phyloP scores from a whole-genome alignment of 1,140 invertebrate genomes.

The Scylla paramamosain region DNA sequence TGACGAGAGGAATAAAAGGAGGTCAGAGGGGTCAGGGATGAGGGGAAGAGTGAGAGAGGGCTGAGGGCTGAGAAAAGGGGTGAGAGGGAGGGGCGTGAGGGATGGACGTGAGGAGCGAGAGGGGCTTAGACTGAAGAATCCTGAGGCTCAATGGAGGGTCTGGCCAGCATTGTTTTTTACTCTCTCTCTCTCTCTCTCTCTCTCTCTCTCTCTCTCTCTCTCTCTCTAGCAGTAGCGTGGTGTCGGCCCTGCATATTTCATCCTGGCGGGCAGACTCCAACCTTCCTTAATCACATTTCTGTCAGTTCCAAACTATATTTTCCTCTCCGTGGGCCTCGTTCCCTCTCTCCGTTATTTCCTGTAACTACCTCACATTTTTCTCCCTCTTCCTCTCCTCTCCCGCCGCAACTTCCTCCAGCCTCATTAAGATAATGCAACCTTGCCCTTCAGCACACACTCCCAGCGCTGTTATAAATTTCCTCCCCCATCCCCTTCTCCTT shows the following conservation, averaged over 20 bases:
- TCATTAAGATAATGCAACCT: conserved; percentile 10
- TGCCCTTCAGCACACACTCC: neutral
- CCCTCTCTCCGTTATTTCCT: conserved; percentile 13
- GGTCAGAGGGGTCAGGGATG: neutral
- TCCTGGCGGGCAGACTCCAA: neutral
- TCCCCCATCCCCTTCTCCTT: neutral
- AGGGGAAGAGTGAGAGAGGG: neutral
- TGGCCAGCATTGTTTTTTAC: no score
- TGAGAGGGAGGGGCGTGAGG: no score
- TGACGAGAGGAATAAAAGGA: neutral
- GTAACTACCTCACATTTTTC: neutral
- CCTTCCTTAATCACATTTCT: neutral
- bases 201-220: no score
- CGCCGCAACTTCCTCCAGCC: neutral
- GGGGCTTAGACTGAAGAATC: neutral
- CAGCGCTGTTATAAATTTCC: neutral
- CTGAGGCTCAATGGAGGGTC: neutral
- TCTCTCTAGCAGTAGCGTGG: no score
- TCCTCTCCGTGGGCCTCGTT: neutral
- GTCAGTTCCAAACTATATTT: neutral
- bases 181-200: no score
- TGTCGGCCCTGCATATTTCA: no score
- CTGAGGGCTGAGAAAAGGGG: neutral
- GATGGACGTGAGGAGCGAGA: no score
- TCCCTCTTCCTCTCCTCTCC: neutral